Percentiles rank a stretch among this genome's conserved stretches.
phyloP scores from a whole-genome alignment of 2,888 invertebrate genomes.

The Dicyrtomina minuta region DNA sequence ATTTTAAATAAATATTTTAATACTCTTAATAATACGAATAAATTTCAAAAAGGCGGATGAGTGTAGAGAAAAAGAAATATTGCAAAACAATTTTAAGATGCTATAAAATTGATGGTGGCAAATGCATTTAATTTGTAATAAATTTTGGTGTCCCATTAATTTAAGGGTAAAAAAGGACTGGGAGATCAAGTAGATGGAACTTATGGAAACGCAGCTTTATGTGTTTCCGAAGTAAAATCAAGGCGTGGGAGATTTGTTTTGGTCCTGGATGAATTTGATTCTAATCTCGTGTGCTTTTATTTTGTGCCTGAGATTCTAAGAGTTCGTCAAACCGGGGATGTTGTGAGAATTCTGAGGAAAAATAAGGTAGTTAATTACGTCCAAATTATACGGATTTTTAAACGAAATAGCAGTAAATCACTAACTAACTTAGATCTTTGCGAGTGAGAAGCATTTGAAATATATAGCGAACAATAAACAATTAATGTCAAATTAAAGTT shows the following conservation, averaged over 20 bases:
- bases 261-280: conserved; percentile 8
- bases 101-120: too few relatives aligned
- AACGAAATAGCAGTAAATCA: too few relatives aligned
- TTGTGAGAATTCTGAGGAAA: neutral
- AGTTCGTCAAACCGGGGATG: neutral
- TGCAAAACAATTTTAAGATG: too few relatives aligned
- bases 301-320: conserved; percentile 1
- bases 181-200: conserved; percentile 26
- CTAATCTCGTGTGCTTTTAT: conserved; percentile 19
- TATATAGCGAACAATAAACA: too few relatives aligned
- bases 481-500: too few relatives aligned
- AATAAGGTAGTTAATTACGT: conserved; percentile 12
- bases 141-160: neutral
- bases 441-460: too few relatives aligned
- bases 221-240: conserved; percentile 1
- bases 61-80: too few relatives aligned
- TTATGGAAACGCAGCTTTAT: neutral
- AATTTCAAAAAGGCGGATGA: neutral
- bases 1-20: too few relatives aligned
- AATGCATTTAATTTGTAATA: too few relatives aligned
- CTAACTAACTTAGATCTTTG: too few relatives aligned
- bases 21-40: neutral
- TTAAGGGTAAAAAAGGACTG: conserved; percentile 24
- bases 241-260: neutral
- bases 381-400: too few relatives aligned